These are phyloP conservation scores for Rhynchotus rufescens DNA, from an alignment of 2,797 vertebrate species.

Conservation along the genomic window DNA sequence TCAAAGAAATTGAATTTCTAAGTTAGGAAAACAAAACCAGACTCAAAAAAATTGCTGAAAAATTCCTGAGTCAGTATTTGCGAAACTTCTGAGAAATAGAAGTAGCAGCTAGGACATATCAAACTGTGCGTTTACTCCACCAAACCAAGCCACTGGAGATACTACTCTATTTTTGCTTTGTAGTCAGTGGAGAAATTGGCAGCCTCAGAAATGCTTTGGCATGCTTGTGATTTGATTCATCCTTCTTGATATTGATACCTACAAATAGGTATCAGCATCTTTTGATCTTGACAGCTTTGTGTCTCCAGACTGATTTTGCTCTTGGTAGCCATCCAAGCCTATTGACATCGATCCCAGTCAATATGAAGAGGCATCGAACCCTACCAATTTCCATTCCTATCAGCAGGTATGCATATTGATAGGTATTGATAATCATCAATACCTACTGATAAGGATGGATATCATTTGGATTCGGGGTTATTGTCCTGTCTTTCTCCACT, in stretches of 20 bases:
- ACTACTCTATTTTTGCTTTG: background rate
- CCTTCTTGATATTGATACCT: background rate
- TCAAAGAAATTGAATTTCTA: constrained; percentile 30
- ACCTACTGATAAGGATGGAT: background rate
- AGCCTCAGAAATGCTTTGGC: background rate
- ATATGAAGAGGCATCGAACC: no score
- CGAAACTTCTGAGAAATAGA: background rate
- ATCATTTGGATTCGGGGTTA: background rate
- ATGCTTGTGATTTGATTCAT: background rate
- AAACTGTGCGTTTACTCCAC: background rate
- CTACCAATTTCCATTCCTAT: no score
- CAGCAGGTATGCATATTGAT: no score
- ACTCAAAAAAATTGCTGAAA: background rate
- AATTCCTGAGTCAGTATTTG: background rate
- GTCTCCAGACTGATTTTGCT: background rate
- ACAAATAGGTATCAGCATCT: background rate
- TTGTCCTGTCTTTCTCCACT: background rate
- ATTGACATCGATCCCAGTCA: background rate
- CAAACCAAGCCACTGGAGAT: background rate
- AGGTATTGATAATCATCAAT: background rate
- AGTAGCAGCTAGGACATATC: background rate
- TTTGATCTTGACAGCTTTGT: background rate
- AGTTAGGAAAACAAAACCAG: background rate
- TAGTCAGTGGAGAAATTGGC: background rate
- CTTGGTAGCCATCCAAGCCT: background rate